These are phyloP conservation scores for Poecile atricapillus DNA, from an alignment of 2,113 vertebrate genomes.

Conservation along the genomic window DNA sequence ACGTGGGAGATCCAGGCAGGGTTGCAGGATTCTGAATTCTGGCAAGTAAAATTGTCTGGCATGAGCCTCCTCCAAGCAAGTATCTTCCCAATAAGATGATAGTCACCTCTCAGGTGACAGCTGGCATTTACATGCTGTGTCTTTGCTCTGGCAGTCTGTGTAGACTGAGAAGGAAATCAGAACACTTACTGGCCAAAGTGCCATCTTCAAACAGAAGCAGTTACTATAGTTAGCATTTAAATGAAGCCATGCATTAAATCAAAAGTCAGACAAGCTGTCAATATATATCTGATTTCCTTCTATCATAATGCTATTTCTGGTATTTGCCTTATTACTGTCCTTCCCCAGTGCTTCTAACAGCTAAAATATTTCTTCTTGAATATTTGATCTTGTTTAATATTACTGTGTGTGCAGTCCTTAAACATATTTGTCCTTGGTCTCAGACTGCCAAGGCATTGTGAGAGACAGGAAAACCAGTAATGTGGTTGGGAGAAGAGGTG, in stretches of 20 bases:
- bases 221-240: not conserved
- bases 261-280: not conserved
- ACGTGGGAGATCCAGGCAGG: rapidly evolving
- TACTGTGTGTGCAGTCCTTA: not conserved
- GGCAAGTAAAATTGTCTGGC: not conserved
- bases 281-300: not conserved
- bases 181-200: not conserved
- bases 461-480: not conserved
- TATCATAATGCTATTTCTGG: not conserved
- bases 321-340: not conserved
- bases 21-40: not conserved
- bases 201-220: not conserved
- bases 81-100: not conserved
- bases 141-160: not conserved
- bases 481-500: not conserved
- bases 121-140: not conserved
- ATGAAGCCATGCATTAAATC: not conserved
- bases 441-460: not conserved
- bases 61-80: not conserved
- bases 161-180: not conserved
- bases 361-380: not conserved
- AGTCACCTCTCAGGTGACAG: not conserved
- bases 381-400: not conserved
- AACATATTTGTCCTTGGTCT: not conserved
- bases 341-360: not conserved